Conservation (phyloP, 2,113 vertebrate genomes). For the Madoqua kirkii region DNA sequence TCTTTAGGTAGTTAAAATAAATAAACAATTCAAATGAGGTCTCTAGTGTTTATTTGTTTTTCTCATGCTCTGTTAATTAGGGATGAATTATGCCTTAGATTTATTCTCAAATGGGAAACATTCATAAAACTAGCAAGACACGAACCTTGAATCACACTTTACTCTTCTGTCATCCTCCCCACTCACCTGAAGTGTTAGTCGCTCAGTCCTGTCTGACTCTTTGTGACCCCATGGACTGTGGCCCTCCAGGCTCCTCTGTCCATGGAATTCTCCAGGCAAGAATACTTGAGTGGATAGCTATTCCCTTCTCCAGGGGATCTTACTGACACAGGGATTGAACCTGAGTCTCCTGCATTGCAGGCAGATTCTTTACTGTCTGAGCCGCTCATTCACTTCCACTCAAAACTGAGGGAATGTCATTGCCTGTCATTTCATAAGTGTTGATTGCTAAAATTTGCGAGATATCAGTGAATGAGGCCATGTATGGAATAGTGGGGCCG, state of each 20-base stretch:
- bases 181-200: background rate
- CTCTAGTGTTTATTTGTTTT: constrained; percentile 39
- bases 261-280: background rate
- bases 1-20: constrained; percentile 52
- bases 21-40: constrained; percentile 23
- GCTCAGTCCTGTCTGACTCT: background rate
- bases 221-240: background rate
- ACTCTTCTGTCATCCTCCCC: background rate
- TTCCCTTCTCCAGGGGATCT: background rate
- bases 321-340: background rate
- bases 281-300: background rate
- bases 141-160: background rate
- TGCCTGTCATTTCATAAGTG: background rate
- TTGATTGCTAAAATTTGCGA: background rate
- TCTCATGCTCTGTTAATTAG: background rate
- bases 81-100: background rate
- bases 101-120: constrained; percentile 30
- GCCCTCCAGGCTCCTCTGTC: background rate
- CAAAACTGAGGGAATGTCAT: background rate
- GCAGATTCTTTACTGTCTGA: background rate
- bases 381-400: background rate
- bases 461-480: background rate
- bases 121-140: background rate
- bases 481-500: background rate
- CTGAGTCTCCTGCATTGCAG: background rate